A percentile compares a stretch with the other conserved stretches of the same genome.
Evolutionary conservation across 2,888 invertebrate genomes (phyloP).

Genomic region (Heterodera filipjevi): DNA sequence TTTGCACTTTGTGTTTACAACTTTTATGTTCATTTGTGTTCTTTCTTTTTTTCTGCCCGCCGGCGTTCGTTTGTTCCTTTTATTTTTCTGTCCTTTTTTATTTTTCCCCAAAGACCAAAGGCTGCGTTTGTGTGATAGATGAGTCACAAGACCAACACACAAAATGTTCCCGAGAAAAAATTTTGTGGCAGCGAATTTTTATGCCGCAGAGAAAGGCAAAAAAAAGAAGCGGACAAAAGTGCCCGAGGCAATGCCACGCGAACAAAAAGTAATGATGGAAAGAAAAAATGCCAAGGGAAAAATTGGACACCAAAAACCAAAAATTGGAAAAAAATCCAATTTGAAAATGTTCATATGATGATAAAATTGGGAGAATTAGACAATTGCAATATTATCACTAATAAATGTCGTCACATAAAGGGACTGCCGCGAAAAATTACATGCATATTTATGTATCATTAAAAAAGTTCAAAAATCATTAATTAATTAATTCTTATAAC

Average conservation of each 20-base stretch:
- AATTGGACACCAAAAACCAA: not conserved
- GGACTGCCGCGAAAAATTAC: not conserved
- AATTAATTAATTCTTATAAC: too few species aligned
- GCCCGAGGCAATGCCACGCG: not conserved
- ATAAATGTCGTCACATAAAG: not conserved
- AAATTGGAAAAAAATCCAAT: too few species aligned
- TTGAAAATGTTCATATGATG: too few species aligned
- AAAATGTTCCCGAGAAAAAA: not conserved
- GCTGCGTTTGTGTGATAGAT: not conserved
- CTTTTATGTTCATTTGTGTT: not conserved
- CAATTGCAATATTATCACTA: too few species aligned
- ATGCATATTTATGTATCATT: not conserved
- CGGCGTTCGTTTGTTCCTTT: not conserved
- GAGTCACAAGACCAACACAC: conserved; percentile 9
- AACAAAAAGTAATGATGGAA: not conserved
- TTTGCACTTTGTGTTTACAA: conserved; percentile 19
- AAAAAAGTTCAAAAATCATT: not conserved
- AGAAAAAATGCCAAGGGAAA: not conserved
- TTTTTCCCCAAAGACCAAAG: not conserved
- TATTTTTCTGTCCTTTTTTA: not conserved
- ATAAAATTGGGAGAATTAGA: too few species aligned
- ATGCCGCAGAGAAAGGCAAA: not conserved
- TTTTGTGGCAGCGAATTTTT: not conserved
- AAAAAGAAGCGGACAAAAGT: not conserved
- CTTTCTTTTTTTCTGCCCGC: not conserved